A percentile compares a stretch with the other conserved stretches of the same genome.
These are phyloP conservation scores for Mandrillus leucophaeus DNA, from an alignment of 2,113 vertebrate species.

Conservation along the genomic window DNA sequence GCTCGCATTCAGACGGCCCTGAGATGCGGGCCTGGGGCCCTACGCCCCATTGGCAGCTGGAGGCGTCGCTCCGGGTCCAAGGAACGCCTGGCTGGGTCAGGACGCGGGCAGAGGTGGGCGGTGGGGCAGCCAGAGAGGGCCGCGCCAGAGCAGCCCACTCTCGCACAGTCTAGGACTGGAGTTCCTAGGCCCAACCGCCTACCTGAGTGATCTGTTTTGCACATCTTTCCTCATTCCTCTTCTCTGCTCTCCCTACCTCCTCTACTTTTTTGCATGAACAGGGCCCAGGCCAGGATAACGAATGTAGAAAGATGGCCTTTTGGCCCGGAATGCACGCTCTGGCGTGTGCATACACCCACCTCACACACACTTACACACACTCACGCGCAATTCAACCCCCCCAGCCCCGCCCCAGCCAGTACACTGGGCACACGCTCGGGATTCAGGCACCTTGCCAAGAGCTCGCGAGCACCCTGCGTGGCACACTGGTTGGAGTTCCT, in stretches of 20 bases:
- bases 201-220: not conserved
- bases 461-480: constrained; percentile 89
- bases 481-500: constrained; percentile 88
- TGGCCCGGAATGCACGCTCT: constrained; percentile 53
- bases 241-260: not conserved
- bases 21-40: not conserved
- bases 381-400: not conserved
- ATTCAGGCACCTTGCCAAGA: constrained; percentile 91
- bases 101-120: fast-evolving
- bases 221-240: not conserved
- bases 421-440: constrained; percentile 85
- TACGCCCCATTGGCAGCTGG: not conserved
- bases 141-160: not conserved
- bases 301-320: constrained; percentile 71
- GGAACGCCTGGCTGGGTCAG: not conserved
- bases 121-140: not conserved
- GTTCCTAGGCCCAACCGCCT: not conserved
- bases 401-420: not conserved
- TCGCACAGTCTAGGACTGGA: no score
- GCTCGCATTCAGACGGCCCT: not conserved
- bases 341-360: not conserved
- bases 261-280: constrained; percentile 34
- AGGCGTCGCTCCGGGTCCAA: not conserved
- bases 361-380: not conserved
- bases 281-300: constrained; percentile 44